Base-by-base conservation (phyloP, 2,797 vertebrate species). In the Phoxinus dragarum region DNA sequence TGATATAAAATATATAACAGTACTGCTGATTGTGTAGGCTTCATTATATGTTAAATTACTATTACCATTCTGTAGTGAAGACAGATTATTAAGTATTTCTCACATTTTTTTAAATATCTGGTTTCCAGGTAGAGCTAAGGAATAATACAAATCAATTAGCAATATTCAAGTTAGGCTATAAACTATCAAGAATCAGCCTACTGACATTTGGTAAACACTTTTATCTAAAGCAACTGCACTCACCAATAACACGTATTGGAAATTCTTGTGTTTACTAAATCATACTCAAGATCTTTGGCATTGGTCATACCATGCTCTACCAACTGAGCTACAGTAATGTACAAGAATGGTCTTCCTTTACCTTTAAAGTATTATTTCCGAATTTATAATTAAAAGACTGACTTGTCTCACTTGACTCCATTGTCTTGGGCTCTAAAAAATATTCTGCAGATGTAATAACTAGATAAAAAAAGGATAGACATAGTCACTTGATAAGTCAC, bases 401-500 rank as follows among this genome's bases (percentile, higher is more conserved):
- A 67, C 31, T 36, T 67, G 31, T 67, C 66, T 67, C 31, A 67
- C 36, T 67, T 67, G 64, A 67, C 66, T 19, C 66, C 14, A 17
- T 31, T 2, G 66, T 36, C 64, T 67, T 36, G 16, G 19, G 34
- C 1, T 3, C 34, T 68, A 34, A 19, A 68, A 68, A 68, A 68
- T 38, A 38, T 36, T 36, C 36, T 36, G 34, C 34, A 68, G 66
- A 36, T 68, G 10, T 16, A 38, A 68, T 68, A 68, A 38, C 34
- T 67, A 67, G 66, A 67, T 19, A 36, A 67, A 67, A 67, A 67
- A 36, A 61, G 59, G n/a, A 67, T 36, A 68, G 66, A 34, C 66
- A n/a, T n/a, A 68, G 66, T 38, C 34, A 68, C 17, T 34, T 38
- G 5, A 68, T 68, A 68, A 38, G 66, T 68, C 8, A 68, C 34